Evolutionary conservation across 1,140 invertebrate species (phyloP).

Genomic region (Rhyzopertha dominica): DNA sequence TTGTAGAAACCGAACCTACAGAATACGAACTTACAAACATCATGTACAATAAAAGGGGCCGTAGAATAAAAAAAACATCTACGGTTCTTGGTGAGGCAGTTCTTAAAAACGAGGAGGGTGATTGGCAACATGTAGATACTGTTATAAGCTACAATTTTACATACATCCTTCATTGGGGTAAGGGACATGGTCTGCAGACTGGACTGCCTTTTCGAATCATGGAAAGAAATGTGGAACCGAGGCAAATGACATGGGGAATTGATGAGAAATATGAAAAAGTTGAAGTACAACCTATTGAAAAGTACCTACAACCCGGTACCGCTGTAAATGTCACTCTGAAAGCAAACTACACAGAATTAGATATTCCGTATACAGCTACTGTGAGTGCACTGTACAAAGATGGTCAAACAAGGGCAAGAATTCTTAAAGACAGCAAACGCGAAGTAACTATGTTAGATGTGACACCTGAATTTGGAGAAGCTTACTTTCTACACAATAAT

Average conservation of each 20-base stretch:
- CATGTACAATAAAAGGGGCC: conserved; percentile 55
- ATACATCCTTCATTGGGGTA: conserved; percentile 69
- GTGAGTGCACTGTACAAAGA: conserved; percentile 67
- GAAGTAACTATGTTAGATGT: conserved; percentile 65
- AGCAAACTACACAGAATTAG: conserved; percentile 64
- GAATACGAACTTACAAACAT: conserved; percentile 66
- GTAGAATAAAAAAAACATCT: conserved; percentile 50
- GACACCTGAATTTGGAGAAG: conserved; percentile 59
- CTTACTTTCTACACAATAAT: conserved; percentile 69
- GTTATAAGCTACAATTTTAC: conserved; percentile 65
- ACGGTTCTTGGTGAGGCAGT: conserved; percentile 55
- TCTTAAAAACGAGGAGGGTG: conserved; percentile 56
- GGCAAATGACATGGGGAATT: conserved; percentile 65
- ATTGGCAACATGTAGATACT: conserved; percentile 55
- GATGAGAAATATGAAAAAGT: conserved; percentile 53
- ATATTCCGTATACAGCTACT: conserved; percentile 66
- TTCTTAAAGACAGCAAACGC: conserved; percentile 53
- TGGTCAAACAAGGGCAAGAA: conserved; percentile 45
- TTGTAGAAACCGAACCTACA: conserved; percentile 72
- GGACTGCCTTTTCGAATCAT: conserved; percentile 66
- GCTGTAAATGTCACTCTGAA: conserved; percentile 71
- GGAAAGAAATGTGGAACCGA: conserved; percentile 53
- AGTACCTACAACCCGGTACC: conserved; percentile 63
- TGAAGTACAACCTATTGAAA: conserved; percentile 56
- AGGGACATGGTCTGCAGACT: conserved; percentile 67